Base-by-base conservation (phyloP, 1,140 invertebrate species). In the Pollicipes pollicipes region DNA sequence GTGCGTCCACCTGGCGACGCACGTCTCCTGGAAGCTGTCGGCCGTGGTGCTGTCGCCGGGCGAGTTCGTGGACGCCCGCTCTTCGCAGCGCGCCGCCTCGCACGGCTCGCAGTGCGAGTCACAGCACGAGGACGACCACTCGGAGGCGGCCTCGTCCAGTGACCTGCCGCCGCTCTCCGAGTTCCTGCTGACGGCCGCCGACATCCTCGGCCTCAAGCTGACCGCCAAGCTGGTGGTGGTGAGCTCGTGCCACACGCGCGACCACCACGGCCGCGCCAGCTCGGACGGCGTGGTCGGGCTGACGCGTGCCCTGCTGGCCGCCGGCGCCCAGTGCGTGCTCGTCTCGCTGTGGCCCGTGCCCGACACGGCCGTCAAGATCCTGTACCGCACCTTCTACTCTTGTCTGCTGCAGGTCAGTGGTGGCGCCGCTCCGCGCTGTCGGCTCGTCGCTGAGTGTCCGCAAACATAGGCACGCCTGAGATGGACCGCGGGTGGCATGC, bases 261-360 rank as follows among this genome's bases (percentile, higher is more conserved):
- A 84, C 71, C 82, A 83, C 72, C 83, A 85, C 75, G 84, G 84
- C 64, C 70, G 73, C 70, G 83, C 80, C 27, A 78, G 81, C 69
- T 85, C 88, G 0, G 88, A 90, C 74, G 92, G 92, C 0, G 85
- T 96, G 0, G 87, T 93, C 26, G 86, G 86, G 21, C 80, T 97
- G 10, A 88, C 88, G 0, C 84, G 88, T 37, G 88, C 91, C 0
- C 80, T 97, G 28, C 82, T 97, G 0, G 87, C 88, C 0, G 91
- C 93, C 6, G 95, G 95, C 30, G 93, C 90, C 3, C 91, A 94
- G 74, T 91, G 91, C 73, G 90, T 97, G 31, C 81, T 97, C 4
- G 85, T 97, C 32, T 90, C 90, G 3, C 82, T 97, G 69, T 97
- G 94, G 94, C 93, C 93, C 0, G 91, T 96, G 0, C 90, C 91